Evolutionary conservation across 2,113 vertebrate genomes (phyloP), one percentile per base, ranked within the genome.

Genomic region (Indicator indicator): DNA sequence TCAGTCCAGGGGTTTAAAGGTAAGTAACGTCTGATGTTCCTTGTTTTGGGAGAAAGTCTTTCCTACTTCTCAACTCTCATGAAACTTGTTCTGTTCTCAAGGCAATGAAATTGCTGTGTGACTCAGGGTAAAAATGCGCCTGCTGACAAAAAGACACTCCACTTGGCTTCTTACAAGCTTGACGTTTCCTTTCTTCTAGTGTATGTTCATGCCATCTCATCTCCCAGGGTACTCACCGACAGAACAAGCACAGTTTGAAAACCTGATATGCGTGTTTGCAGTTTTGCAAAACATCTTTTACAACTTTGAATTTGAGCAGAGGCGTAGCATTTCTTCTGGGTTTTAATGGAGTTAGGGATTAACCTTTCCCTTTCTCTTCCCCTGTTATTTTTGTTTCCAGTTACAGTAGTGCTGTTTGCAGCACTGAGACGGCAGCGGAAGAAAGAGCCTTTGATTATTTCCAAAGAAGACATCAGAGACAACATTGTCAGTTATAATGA

Each of bases 401-500:
- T 99, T 96, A 99, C 99, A 4, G 99, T 99, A 95, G 99, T 99
- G 78, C 94, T 99, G 96, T 99, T 99, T 75, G 98, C 99, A 44
- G 98, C 99, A 50, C 98, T 99, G 97, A 97, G 98, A 79, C 97
- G 99, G 60, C 99, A 99, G 95, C 96, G 98, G 86, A 99, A 99
- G 87, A 99, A 99, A 91, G 99, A 99, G 93, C 99, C 99, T 93
- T 97, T 99, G 97, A 99, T 99, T 98, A 98, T 99, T 97, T 99
- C 99, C 97, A 99, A 99, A 93, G 99, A 99, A 97, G 99, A 99
- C 92, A 99, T 99, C 97, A 96, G 99, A 86, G 99, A 99, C 97
- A 99, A 99, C 97, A 99, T 99, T 23, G 99, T 99, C 96, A 99
- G 99, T 91, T 99, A 99, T 95, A 99, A 99, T 3, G 99, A 99